These are phyloP conservation scores for Urosaurus nigricauda DNA, from an alignment of 2,797 vertebrate genomes.

Conservation along the genomic window DNA sequence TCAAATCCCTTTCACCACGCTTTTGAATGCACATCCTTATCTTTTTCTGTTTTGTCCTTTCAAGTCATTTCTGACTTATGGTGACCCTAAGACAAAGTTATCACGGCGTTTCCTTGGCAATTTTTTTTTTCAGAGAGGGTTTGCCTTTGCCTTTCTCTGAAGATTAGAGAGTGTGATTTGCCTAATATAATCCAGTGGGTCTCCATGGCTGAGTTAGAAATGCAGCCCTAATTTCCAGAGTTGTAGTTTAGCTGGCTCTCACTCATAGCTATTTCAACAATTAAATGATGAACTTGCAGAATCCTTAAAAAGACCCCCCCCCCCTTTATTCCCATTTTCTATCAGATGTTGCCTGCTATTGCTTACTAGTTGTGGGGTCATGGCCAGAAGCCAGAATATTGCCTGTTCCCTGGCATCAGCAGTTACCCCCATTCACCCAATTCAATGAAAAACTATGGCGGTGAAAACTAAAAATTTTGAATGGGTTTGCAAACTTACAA, in stretches of 20 bases:
- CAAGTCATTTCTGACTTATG: too few relatives aligned
- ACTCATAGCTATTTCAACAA: neutral
- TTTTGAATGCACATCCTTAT: neutral
- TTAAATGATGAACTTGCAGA: neutral
- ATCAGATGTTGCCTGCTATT: neutral
- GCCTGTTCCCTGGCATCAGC: neutral
- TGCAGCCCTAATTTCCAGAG: too few relatives aligned
- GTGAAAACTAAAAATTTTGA: neutral
- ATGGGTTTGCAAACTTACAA: neutral
- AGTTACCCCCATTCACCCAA: neutral
- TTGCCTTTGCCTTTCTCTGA: too few relatives aligned
- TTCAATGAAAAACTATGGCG: neutral
- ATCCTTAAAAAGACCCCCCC: neutral
- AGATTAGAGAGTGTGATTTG: too few relatives aligned
- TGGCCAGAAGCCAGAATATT: neutral
- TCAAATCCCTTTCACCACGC: neutral
- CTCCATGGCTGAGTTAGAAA: too few relatives aligned
- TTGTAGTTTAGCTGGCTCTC: too few relatives aligned
- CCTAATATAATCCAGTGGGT: too few relatives aligned
- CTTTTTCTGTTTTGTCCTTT: too few relatives aligned
- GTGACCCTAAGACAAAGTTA: too few relatives aligned
- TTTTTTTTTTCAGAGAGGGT: too few relatives aligned
- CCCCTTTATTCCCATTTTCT: neutral
- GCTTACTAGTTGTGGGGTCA: neutral
- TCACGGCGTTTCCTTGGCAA: too few relatives aligned